Conservation (phyloP, 92 coral and sea anemone genomes). For the Umimayanthus chanpuru region DNA sequence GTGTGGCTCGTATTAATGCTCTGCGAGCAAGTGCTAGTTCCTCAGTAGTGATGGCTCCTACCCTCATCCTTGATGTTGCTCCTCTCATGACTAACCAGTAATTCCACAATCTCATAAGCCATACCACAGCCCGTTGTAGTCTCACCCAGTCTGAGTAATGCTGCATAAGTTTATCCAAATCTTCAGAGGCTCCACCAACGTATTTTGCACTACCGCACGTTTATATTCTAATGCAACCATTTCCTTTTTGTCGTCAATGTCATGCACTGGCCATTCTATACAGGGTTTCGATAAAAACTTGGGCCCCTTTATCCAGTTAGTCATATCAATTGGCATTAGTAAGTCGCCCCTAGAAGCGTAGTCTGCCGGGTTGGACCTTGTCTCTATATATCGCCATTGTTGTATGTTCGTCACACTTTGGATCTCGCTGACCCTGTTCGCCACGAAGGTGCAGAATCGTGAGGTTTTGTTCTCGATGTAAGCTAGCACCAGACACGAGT, state of each 20-base stretch:
- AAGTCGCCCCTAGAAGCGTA: constrained; percentile 39
- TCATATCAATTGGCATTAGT: constrained; percentile 22
- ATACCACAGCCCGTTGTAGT: constrained; percentile 22
- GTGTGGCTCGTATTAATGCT: constrained; percentile 1
- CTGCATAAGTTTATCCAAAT: neutral
- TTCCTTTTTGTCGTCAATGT: constrained; percentile 19
- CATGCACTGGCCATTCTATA: constrained; percentile 43
- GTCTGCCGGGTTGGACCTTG: constrained; percentile 53
- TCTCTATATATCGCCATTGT: constrained; percentile 54
- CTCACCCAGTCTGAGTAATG: constrained; percentile 22
- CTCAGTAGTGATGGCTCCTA: neutral
- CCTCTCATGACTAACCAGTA: neutral
- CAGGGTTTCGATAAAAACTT: constrained; percentile 33
- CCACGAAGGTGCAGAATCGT: constrained; percentile 60
- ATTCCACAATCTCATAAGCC: constrained; percentile 19
- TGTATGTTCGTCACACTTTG: constrained; percentile 44
- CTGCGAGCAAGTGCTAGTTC: constrained; percentile 7
- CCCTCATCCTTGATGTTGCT: constrained; percentile 8
- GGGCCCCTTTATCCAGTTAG: constrained; percentile 47
- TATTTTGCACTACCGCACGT: constrained; percentile 6
- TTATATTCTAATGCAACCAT: constrained; percentile 1
- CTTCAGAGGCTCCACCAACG: constrained; percentile 8
- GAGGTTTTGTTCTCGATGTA: constrained; percentile 47
- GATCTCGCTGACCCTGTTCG: constrained; percentile 57
- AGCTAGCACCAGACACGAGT: constrained; percentile 45